These are phyloP conservation scores for Bombus impatiens DNA, from an alignment of 1,140 invertebrate species.

Conservation along the genomic window DNA sequence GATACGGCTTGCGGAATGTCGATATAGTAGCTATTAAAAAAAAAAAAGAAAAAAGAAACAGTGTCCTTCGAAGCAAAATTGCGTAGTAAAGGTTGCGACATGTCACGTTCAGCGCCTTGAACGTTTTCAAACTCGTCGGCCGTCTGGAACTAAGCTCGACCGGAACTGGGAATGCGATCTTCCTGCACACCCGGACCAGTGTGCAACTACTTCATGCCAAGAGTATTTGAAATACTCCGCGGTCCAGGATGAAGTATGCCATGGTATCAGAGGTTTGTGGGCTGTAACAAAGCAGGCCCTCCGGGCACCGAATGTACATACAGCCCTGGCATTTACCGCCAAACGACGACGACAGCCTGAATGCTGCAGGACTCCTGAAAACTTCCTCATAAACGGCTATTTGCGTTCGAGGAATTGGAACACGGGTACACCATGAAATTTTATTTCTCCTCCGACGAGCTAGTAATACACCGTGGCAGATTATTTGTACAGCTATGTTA, in stretches of 20 bases:
- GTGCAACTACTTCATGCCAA: slow-evolving; percentile 67
- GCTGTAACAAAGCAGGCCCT: slow-evolving; percentile 70
- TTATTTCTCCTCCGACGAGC: background rate
- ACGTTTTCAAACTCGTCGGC: slow-evolving; percentile 52
- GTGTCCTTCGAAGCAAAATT: background rate
- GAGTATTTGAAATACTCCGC: slow-evolving; percentile 71
- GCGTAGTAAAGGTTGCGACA: background rate
- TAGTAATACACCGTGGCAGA: background rate
- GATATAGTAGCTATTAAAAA: background rate
- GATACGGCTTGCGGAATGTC: background rate
- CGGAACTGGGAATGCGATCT: slow-evolving; percentile 58
- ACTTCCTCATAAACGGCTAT: slow-evolving; percentile 63
- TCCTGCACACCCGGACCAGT: slow-evolving; percentile 36
- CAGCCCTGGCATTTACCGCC: slow-evolving; percentile 59
- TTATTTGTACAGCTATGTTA: background rate
- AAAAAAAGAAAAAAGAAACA: background rate
- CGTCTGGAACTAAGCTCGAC: slow-evolving; percentile 39
- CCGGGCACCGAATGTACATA: slow-evolving; percentile 64
- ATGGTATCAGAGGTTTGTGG: slow-evolving; percentile 62
- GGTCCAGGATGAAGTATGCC: slow-evolving; percentile 67
- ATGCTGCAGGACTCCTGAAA: slow-evolving; percentile 59
- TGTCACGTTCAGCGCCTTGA: background rate
- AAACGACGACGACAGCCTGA: slow-evolving; percentile 52
- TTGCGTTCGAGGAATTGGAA: slow-evolving; percentile 44
- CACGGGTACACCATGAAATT: slow-evolving; percentile 28